Conservation (phyloP, 2,797 vertebrate species). For the Ceryle rudis region DNA sequence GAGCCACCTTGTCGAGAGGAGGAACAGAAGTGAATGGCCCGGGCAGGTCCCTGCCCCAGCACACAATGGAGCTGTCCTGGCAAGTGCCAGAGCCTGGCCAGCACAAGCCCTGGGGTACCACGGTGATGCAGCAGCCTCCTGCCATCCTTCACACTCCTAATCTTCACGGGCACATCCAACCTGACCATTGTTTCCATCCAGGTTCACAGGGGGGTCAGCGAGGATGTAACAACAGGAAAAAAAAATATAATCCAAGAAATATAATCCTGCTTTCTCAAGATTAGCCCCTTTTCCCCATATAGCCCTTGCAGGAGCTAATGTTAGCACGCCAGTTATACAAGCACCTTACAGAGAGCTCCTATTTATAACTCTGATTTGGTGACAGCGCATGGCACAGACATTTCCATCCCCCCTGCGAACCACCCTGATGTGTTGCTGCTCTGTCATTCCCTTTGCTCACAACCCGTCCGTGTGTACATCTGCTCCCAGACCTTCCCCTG, state of each 20-base stretch:
- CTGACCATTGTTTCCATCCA: fast-evolving
- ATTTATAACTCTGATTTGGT: constrained; percentile 51
- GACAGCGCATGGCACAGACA: constrained; percentile 52
- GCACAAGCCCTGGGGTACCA: background rate
- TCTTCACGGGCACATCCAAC: background rate
- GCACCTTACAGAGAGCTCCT: constrained; percentile 40
- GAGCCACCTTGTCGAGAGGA: background rate
- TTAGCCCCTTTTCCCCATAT: background rate
- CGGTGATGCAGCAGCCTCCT: fast-evolving
- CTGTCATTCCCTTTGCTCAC: constrained; percentile 17
- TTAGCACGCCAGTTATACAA: constrained; percentile 14
- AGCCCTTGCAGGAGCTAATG: background rate
- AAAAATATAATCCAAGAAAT: background rate
- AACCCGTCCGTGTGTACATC: background rate
- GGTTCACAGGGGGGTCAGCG: background rate
- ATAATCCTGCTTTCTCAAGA: background rate
- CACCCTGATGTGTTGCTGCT: constrained; percentile 26
- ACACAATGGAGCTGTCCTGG: background rate
- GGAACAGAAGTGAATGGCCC: background rate
- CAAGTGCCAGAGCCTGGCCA: background rate
- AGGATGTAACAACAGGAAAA: background rate
- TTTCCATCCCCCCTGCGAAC: constrained; percentile 17
- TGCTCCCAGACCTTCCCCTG: constrained; percentile 14
- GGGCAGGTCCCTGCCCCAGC: background rate
- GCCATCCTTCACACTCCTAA: no score